Conservation (phyloP, 2,113 vertebrate species). For the Promerops cafer region DNA sequence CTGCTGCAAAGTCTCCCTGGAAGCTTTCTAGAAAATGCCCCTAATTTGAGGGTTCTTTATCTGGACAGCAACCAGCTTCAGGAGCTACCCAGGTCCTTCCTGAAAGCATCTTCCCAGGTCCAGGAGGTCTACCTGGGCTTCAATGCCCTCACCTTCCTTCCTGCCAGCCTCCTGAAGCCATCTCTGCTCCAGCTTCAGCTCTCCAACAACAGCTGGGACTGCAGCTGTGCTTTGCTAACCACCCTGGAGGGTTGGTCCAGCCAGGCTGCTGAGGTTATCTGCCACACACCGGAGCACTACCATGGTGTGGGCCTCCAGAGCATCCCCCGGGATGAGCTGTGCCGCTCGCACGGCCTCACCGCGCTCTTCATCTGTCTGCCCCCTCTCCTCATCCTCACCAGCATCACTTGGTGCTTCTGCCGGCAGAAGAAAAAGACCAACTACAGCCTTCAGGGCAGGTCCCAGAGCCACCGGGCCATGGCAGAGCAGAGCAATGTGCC, state of each 20-base stretch:
- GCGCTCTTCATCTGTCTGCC: constrained; percentile 83
- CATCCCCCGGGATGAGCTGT: constrained; percentile 62
- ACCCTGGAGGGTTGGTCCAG: constrained; percentile 37
- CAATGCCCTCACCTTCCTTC: constrained; percentile 73
- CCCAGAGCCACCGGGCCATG: neutral
- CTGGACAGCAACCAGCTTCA: constrained; percentile 75
- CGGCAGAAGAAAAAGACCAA: constrained; percentile 66
- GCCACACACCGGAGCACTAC: constrained; percentile 65
- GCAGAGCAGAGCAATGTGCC: constrained; percentile 27
- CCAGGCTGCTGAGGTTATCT: neutral
- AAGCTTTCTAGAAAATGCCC: constrained; percentile 73
- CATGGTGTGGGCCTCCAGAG: constrained; percentile 46
- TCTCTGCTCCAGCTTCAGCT: constrained; percentile 72
- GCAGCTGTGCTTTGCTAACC: constrained; percentile 76
- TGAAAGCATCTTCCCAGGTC: constrained; percentile 70
- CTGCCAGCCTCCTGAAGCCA: constrained; percentile 61
- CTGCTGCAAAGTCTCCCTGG: constrained; percentile 69
- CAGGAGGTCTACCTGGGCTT: constrained; percentile 71
- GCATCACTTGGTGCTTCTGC: constrained; percentile 81
- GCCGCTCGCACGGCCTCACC: constrained; percentile 70
- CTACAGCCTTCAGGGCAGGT: constrained; percentile 51
- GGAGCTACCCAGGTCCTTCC: constrained; percentile 74
- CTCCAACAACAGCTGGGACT: constrained; percentile 80
- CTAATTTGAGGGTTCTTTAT: constrained; percentile 72
- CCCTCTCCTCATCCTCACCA: constrained; percentile 62